Evolutionary conservation across 2,888 invertebrate genomes (phyloP), one percentile per base, ranked within the genome.

Genomic region (Callyntrura sp.): DNA sequence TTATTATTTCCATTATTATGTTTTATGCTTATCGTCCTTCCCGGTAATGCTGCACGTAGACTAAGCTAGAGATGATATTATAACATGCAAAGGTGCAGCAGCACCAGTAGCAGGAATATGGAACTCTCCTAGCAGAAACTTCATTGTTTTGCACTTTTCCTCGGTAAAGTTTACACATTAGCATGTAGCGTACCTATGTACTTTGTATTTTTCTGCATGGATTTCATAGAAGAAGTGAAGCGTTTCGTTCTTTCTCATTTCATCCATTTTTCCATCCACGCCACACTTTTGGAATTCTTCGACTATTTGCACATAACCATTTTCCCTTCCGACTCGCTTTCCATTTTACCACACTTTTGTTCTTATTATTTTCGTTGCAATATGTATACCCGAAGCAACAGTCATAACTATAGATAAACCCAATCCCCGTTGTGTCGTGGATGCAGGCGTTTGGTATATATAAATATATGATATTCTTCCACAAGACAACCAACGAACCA

Each of bases 221-320:
- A 82, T 82, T 60, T 82, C 81, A 85, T 83, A 79, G 83, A 62
- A 35, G 76, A 85, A 81, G 65, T 70, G 62, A 84, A 79, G 89
- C 89, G 62, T 91, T 85, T 65, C 90, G 82, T 79, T 78, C 89
- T 76, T 76, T 90, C 84, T 90, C 90, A 90, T 91, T 91, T 88
- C 91, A 81, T 85, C 91, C 90, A 89, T 90, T 90, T 87, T 87
- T 90, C 83, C 87, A 86, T 84, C 60, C 87, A 83, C 83, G 48
- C 60, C 81, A 84, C 48, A 84, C 62, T 84, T 81, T 81, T 60
- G 84, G 70, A 86, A 87, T 87, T 85, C 60, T 83, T 43, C 12
- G 57, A 82, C 35, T 78, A 88, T 88, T 65, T 88, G 81, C 65
- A 82, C 62, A 28, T 28, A 11, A 62, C 14, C 65, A 14, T 82